A percentile compares a stretch with the other conserved stretches of the same genome.
Evolutionary conservation across 2,797 vertebrate species (phyloP).

Genomic region (Eupleurogrammus muticus): DNA sequence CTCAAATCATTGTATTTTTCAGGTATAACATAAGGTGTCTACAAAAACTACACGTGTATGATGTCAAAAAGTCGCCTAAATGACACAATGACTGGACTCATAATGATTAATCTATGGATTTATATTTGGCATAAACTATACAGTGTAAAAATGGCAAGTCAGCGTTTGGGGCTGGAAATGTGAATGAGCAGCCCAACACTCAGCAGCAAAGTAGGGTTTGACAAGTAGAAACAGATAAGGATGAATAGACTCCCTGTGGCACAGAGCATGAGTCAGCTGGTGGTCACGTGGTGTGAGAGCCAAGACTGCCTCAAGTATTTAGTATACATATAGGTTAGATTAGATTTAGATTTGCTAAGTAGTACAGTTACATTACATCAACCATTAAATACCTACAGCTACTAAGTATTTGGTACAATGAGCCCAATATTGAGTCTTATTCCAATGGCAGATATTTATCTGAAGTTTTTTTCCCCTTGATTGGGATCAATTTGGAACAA

Average conservation of each 20-base stretch:
- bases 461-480: too few relatives aligned
- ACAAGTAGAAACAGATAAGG: background rate
- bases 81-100: too few relatives aligned
- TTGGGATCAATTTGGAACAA: too few relatives aligned
- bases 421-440: too few relatives aligned
- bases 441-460: too few relatives aligned
- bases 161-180: too few relatives aligned
- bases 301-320: constrained; percentile 1
- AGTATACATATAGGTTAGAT: too few relatives aligned
- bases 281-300: background rate
- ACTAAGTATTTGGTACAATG: too few relatives aligned
- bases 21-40: too few relatives aligned
- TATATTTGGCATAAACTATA: background rate
- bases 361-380: background rate
- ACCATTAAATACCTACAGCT: too few relatives aligned
- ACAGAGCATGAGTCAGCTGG: constrained; percentile 1
- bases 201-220: background rate
- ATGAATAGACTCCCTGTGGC: constrained; percentile 9
- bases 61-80: too few relatives aligned
- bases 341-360: background rate
- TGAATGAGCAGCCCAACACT: background rate
- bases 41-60: too few relatives aligned
- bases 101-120: background rate
- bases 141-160: background rate
- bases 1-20: background rate